These are phyloP conservation scores for Cephus spinipes DNA, from an alignment of 2,888 invertebrate genomes.

Conservation along the genomic window DNA sequence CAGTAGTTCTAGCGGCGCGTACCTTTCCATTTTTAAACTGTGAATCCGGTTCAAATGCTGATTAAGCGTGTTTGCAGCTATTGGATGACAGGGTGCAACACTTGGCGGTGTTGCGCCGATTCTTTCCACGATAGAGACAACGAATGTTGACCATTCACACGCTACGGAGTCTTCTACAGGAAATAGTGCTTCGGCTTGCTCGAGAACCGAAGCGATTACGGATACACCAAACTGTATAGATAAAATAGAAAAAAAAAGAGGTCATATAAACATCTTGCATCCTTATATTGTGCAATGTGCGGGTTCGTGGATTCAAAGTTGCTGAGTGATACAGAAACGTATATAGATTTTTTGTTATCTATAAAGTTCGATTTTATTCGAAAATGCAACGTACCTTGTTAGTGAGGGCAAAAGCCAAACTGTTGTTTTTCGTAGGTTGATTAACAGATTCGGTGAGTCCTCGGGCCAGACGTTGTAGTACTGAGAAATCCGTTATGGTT, in stretches of 20 bases:
- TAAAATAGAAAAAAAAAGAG: constrained; percentile 30
- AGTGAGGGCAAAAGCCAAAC: constrained; percentile 66
- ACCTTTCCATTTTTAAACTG: constrained; percentile 50
- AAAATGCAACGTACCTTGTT: constrained; percentile 66
- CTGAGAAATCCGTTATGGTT: constrained; percentile 40
- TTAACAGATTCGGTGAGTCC: constrained; percentile 53
- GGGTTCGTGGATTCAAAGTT: constrained; percentile 17
- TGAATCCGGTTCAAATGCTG: constrained; percentile 56
- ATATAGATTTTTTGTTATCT: not conserved
- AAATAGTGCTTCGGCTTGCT: constrained; percentile 68
- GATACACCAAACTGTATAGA: constrained; percentile 71
- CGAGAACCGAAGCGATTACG: constrained; percentile 68
- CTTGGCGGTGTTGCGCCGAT: constrained; percentile 47
- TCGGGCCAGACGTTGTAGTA: constrained; percentile 50
- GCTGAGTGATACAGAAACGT: not conserved
- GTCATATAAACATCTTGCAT: not conserved
- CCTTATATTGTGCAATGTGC: constrained; percentile 30
- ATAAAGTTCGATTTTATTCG: not conserved
- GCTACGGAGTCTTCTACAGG: constrained; percentile 49
- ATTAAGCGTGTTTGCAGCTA: constrained; percentile 52
- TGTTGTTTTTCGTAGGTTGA: constrained; percentile 56
- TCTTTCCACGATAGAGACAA: constrained; percentile 48
- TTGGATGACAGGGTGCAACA: constrained; percentile 55
- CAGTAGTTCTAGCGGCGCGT: constrained; percentile 53
- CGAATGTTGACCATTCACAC: constrained; percentile 57